These are phyloP conservation scores for Fringilla coelebs DNA, from an alignment of 2,797 vertebrate species.

Conservation along the genomic window DNA sequence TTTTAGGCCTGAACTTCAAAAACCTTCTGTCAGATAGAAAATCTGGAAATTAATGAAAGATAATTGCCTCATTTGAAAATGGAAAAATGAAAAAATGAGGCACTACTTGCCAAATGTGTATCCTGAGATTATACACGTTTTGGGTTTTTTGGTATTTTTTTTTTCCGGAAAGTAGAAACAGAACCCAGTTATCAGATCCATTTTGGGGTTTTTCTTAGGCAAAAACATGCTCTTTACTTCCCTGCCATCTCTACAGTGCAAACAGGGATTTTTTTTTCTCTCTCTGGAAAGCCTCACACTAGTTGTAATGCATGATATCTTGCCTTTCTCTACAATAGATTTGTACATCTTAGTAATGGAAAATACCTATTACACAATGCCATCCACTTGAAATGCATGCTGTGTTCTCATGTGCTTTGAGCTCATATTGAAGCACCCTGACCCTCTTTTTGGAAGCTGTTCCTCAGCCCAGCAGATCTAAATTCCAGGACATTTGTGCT, in stretches of 20 bases:
- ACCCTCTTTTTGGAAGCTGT: not conserved
- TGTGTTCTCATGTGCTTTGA: not conserved
- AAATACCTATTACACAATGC: not conserved
- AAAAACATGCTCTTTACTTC: not conserved
- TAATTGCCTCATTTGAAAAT: not conserved
- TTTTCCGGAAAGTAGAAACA: not conserved
- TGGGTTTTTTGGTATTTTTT: no score
- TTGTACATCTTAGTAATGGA: not conserved
- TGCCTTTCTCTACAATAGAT: not conserved
- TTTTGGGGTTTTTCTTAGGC: not conserved
- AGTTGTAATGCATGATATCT: not conserved
- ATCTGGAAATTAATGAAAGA: not conserved
- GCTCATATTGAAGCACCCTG: not conserved
- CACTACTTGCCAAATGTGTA: not conserved
- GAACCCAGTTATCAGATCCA: not conserved
- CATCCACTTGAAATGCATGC: not conserved
- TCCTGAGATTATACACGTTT: not conserved
- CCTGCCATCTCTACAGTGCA: not conserved
- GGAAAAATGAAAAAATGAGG: not conserved
- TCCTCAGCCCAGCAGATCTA: not conserved
- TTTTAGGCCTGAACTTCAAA: constrained; percentile 1
- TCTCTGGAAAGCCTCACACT: not conserved
- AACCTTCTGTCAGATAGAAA: not conserved
- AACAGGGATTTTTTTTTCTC: accelerated
- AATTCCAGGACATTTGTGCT: not conserved